These are phyloP conservation scores for Acrobasis consociella DNA, from an alignment of 2,888 invertebrate genomes.

Conservation along the genomic window DNA sequence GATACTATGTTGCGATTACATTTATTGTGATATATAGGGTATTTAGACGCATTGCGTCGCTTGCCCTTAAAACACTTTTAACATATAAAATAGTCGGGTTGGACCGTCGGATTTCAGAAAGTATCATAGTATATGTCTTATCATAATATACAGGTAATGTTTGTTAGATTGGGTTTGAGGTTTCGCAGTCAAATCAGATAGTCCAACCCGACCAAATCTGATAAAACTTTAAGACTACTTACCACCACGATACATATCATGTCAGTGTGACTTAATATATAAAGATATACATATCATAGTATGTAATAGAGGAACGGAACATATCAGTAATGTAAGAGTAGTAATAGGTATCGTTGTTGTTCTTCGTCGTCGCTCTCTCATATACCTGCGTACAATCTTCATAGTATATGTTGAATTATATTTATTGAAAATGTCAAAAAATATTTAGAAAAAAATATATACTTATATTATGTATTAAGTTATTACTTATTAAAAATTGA, in stretches of 20 bases:
- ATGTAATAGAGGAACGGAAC: constrained; percentile 48
- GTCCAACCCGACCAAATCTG: constrained; percentile 14
- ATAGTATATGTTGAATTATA: not conserved
- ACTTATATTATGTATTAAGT: too few species aligned
- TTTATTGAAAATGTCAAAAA: too few species aligned
- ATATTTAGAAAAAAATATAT: too few species aligned
- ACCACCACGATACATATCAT: constrained; percentile 57
- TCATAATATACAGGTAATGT: not conserved
- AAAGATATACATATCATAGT: constrained; percentile 47
- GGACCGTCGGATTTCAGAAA: not conserved
- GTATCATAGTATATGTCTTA: not conserved
- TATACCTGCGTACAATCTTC: constrained; percentile 32
- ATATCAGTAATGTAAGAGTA: constrained; percentile 66
- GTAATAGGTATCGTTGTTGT: constrained; percentile 76
- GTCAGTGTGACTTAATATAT: constrained; percentile 50
- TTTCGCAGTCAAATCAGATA: not conserved
- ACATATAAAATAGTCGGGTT: not conserved
- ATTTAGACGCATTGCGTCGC: not conserved
- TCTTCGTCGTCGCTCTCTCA: constrained; percentile 65
- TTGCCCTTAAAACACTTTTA: not conserved
- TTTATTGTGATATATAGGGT: constrained; percentile 30
- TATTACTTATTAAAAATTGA: too few species aligned
- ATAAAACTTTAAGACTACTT: constrained; percentile 37
- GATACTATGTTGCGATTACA: constrained; percentile 29
- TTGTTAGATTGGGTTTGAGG: not conserved